Conservation (phyloP, 2,888 invertebrate species). For the Pandemis heparana region DNA sequence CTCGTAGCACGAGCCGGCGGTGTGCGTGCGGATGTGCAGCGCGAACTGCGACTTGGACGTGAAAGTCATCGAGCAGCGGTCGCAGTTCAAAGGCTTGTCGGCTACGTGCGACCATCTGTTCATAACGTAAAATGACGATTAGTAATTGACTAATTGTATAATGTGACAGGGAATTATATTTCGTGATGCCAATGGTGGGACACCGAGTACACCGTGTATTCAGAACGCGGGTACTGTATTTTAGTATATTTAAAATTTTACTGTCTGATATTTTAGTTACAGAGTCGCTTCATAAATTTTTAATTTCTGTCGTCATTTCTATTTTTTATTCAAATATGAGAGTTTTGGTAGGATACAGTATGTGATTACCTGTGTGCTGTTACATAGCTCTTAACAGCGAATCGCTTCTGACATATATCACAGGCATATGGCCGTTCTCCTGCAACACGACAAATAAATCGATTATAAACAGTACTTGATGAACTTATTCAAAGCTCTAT, state of each 20-base stretch:
- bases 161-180: not conserved
- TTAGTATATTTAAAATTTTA: too few relatives aligned
- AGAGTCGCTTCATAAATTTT: too few relatives aligned
- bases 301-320: too few relatives aligned
- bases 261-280: too few relatives aligned
- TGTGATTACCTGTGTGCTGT: slow-evolving; percentile 88
- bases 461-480: slow-evolving; percentile 5
- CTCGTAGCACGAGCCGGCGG: slow-evolving; percentile 89
- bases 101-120: slow-evolving; percentile 91
- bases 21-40: slow-evolving; percentile 91
- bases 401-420: slow-evolving; percentile 92
- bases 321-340: not conserved
- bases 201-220: too few relatives aligned
- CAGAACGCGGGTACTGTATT: too few relatives aligned
- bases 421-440: slow-evolving; percentile 92
- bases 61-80: slow-evolving; percentile 90
- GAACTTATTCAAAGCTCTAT: slow-evolving; percentile 5
- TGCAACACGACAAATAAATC: slow-evolving; percentile 57
- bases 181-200: not conserved
- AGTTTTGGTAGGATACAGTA: not conserved
- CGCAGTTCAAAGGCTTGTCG: slow-evolving; percentile 90
- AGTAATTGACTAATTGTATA: too few relatives aligned
- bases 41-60: slow-evolving; percentile 91
- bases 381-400: slow-evolving; percentile 93
- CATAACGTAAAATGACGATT: not conserved